phyloP scores from a whole-genome alignment of 2,113 vertebrate genomes.

The Calyptomena viridis region DNA sequence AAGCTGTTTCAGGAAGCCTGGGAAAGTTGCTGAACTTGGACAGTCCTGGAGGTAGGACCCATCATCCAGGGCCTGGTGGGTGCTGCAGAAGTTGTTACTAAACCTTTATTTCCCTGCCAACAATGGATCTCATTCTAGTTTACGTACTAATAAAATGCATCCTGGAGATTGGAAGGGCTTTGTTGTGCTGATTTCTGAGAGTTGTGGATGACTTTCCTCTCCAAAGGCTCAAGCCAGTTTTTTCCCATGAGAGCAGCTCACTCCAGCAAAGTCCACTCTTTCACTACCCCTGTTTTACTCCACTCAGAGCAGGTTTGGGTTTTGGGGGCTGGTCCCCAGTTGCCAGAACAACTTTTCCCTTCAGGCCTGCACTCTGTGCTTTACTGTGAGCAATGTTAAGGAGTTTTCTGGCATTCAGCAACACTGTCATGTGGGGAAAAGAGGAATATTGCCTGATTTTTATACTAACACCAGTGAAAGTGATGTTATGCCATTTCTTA shows the following conservation, averaged over 20 bases:
- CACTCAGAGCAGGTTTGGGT: background rate
- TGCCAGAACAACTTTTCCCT: background rate
- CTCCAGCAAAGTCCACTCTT: background rate
- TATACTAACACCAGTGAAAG: background rate
- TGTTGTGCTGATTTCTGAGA: background rate
- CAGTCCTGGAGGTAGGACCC: background rate
- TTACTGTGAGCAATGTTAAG: background rate
- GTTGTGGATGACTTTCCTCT: background rate
- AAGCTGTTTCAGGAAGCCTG: background rate
- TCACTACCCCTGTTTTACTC: no score
- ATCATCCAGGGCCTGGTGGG: background rate
- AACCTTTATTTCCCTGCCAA: background rate
- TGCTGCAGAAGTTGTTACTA: background rate
- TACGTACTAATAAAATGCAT: background rate
- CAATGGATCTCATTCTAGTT: background rate
- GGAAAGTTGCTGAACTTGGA: background rate
- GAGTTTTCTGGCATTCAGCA: background rate
- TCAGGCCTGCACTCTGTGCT: background rate
- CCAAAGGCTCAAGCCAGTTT: background rate
- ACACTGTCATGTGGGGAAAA: background rate
- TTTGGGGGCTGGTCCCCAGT: background rate
- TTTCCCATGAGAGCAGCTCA: background rate
- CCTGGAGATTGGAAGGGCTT: background rate
- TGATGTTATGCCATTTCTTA: background rate
- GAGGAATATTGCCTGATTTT: background rate